Conservation (phyloP, 2,113 vertebrate genomes). For the Pygoscelis antarcticus region DNA sequence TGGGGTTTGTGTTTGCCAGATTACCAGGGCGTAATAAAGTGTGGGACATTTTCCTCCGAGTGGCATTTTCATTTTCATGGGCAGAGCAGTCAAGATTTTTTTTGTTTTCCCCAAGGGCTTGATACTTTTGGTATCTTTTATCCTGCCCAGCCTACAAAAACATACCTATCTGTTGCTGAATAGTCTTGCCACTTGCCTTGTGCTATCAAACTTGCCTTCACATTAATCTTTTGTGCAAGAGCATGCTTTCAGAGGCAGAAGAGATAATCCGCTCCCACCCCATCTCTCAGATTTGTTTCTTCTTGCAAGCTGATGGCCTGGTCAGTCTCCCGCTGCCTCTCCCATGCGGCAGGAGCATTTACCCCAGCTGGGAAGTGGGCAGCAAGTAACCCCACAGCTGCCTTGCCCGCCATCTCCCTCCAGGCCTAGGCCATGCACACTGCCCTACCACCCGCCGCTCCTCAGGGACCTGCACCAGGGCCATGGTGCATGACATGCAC, state of each 20-base stretch:
- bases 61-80: background rate
- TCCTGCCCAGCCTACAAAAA: background rate
- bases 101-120: background rate
- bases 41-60: background rate
- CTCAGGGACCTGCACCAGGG: background rate
- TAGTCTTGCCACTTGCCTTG: background rate
- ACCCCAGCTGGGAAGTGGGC: background rate
- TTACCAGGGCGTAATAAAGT: background rate
- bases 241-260: background rate
- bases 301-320: background rate
- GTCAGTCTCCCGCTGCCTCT: background rate
- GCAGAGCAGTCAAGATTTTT: background rate
- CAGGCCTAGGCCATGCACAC: background rate
- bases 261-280: background rate
- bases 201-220: background rate
- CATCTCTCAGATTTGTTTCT: background rate
- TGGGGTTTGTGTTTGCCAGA: background rate
- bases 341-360: background rate
- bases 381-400: accelerated
- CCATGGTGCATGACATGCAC: too few relatives aligned
- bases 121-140: background rate
- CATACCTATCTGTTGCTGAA: background rate
- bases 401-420: background rate
- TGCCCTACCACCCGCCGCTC: accelerated
- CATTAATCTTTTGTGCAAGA: background rate